These are phyloP conservation scores for Physella acuta DNA, from an alignment of 1,140 invertebrate species.

Conservation along the genomic window DNA sequence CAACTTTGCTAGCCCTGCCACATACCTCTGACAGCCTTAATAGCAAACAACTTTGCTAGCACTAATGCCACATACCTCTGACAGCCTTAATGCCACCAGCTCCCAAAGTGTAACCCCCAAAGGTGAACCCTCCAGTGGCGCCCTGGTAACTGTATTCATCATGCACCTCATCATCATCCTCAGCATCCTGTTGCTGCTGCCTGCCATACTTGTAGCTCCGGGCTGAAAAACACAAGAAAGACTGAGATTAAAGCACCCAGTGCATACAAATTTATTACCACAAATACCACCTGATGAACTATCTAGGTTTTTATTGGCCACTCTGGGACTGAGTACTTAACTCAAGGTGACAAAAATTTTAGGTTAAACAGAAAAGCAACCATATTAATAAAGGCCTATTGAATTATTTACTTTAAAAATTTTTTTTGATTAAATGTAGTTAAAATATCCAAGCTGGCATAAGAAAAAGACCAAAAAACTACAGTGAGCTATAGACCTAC, in stretches of 20 bases:
- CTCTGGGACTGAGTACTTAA: no score
- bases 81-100: not conserved
- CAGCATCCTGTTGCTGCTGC: constrained; percentile 57
- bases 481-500: constrained; percentile 63
- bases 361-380: not conserved
- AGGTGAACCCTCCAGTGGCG: constrained; percentile 33
- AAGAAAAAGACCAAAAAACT: not conserved
- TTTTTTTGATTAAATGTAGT: not conserved
- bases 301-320: no score
- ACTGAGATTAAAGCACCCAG: no score
- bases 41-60: not conserved
- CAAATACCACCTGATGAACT: no score
- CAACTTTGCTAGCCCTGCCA: not conserved
- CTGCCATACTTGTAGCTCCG: constrained; percentile 61
- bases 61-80: constrained; percentile 18
- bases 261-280: no score
- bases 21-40: not conserved
- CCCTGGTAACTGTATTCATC: constrained; percentile 31
- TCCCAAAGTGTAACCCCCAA: constrained; percentile 31
- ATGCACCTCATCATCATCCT: constrained; percentile 60
- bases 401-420: not conserved
- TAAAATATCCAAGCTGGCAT: not conserved
- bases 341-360: no score
- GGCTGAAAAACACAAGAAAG: constrained; percentile 63
- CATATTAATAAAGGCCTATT: not conserved